Evolutionary conservation across 2,113 vertebrate species (phyloP), one percentile per base, ranked within the genome.

Genomic region (Onychostoma macrolepis): DNA sequence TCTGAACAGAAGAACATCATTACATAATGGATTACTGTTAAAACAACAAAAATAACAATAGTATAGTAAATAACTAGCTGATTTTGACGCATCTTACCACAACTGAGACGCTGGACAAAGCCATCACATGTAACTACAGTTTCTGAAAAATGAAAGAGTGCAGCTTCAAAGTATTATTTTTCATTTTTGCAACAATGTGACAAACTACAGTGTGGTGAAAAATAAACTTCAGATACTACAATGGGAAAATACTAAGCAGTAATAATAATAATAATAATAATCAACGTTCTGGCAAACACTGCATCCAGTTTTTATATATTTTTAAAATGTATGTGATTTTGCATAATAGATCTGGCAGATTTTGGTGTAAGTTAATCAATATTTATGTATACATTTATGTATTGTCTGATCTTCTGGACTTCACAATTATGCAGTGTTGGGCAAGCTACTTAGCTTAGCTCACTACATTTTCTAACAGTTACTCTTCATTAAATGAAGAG

Each of bases 111-210:
- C 53, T 77, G 72, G 4, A 45, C 12, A 45, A 12, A n/a, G 7
- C 61, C 38, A 24, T 74, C 38, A 77, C 75, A 77, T 2, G 75
- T 77, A 77, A 77, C 15, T 19, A 77, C 45, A 10, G n/a, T 77
- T 43, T 77, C 75, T 77, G n/a, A 28, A 77, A 77, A 77, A 77
- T 10, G 5, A 75, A 26, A 45, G 69, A 11, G n/a, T 12, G 9
- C 56, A 24, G n/a, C 61, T 65, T 30, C 2, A 6, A 65, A 1
- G 4, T 65, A 65, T 28, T 30, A 15, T 30, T 65, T 65, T 1
- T 71, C 6, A 36, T 36, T 33, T 33, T 71, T 36, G 17, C 21
- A 71, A 38, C 33, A 71, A 36, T 1, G 30, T 33, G 15, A 17
- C 15, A 36, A 69, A 69, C 5, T 30, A 15, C 1, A 1, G 11